Conservation (phyloP, 2,888 invertebrate genomes). For the Salpingus planirostris region DNA sequence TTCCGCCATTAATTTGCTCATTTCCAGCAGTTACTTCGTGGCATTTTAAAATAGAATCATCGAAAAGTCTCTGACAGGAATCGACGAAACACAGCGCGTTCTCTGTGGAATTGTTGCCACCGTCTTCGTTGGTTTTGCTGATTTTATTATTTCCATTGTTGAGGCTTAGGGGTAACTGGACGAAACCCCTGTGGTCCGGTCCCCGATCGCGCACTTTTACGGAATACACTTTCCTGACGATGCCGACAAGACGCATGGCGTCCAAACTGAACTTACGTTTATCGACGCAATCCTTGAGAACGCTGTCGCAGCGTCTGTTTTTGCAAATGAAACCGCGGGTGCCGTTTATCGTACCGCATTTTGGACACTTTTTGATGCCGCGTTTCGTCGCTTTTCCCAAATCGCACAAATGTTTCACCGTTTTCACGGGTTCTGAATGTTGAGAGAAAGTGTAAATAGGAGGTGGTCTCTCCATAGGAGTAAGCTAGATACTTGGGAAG, state of each 20-base stretch:
- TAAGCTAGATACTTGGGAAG: too few relatives aligned
- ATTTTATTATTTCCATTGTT: too few relatives aligned
- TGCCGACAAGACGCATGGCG: slow-evolving; percentile 57
- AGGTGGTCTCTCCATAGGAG: too few relatives aligned
- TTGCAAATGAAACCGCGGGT: slow-evolving; percentile 65
- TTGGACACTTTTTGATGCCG: slow-evolving; percentile 64
- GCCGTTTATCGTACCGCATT: slow-evolving; percentile 68
- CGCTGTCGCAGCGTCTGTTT: slow-evolving; percentile 58
- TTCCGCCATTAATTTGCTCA: slow-evolving; percentile 2
- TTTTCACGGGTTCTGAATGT: slow-evolving; percentile 7
- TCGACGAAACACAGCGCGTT: slow-evolving; percentile 50
- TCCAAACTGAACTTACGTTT: slow-evolving; percentile 51
- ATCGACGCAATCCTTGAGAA: slow-evolving; percentile 53
- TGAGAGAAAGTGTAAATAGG: slow-evolving; percentile 7
- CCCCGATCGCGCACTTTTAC: slow-evolving; percentile 60
- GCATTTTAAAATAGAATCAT: slow-evolving; percentile 47
- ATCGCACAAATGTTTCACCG: slow-evolving; percentile 22
- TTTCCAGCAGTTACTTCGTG: slow-evolving; percentile 37
- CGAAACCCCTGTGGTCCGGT: slow-evolving; percentile 65
- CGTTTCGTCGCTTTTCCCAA: slow-evolving; percentile 50
- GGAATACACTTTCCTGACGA: slow-evolving; percentile 55
- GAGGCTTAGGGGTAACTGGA: slow-evolving; percentile 47
- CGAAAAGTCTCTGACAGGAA: slow-evolving; percentile 47
- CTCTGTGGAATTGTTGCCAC: slow-evolving; percentile 25
- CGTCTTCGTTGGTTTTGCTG: slow-evolving; percentile 4